A percentile compares a stretch with the other conserved stretches of the same genome.
These are phyloP conservation scores for Syngnathus acus DNA, from an alignment of 2,797 vertebrate species.

Conservation along the genomic window DNA sequence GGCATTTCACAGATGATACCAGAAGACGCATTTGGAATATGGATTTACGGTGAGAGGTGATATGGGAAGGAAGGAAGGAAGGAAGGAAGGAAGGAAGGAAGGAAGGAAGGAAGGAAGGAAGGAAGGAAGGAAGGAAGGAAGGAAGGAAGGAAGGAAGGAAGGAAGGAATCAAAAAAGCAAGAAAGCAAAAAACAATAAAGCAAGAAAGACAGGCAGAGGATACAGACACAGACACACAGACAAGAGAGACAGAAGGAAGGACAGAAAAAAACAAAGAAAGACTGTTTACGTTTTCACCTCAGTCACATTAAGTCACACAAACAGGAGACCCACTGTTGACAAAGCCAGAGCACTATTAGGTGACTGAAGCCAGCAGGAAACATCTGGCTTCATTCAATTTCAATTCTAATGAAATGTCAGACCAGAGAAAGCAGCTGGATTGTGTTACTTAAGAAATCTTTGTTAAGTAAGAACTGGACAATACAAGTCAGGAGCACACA, in stretches of 20 bases:
- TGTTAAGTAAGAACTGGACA: constrained; percentile 27
- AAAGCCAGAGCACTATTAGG: constrained; percentile 13
- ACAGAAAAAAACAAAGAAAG: not conserved
- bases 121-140: too few relatives aligned
- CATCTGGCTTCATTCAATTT: constrained; percentile 48
- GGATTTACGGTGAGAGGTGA: too few relatives aligned
- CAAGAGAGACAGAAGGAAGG: not conserved
- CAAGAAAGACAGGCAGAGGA: too few relatives aligned
- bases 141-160: too few relatives aligned
- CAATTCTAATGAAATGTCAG: constrained; percentile 20
- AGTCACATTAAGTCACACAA: constrained; percentile 19
- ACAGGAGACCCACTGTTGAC: constrained; percentile 12
- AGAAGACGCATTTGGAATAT: too few relatives aligned
- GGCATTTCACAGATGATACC: not conserved
- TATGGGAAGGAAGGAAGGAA: too few relatives aligned
- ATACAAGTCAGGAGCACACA: not conserved
- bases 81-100: too few relatives aligned
- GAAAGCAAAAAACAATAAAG: too few relatives aligned
- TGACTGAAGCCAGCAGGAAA: constrained; percentile 31
- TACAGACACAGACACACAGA: too few relatives aligned
- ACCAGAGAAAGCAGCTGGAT: constrained; percentile 31
- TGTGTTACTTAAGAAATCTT: constrained; percentile 26
- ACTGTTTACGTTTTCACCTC: constrained; percentile 13
- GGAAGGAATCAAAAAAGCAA: too few relatives aligned
- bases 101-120: too few relatives aligned